phyloP scores from a whole-genome alignment of 1,140 invertebrate species.

The Heterodera carotae region DNA sequence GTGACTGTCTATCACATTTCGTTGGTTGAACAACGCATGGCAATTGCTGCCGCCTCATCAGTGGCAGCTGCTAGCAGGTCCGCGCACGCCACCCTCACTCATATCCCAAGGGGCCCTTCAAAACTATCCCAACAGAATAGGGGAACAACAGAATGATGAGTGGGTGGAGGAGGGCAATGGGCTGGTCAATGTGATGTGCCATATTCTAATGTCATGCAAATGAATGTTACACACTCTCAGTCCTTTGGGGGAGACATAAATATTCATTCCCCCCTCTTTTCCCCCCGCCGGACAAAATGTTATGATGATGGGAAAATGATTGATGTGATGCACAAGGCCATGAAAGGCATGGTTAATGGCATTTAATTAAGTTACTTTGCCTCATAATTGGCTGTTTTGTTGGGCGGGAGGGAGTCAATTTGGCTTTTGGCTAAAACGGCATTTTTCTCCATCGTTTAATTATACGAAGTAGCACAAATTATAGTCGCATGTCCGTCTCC shows the following conservation, averaged over 20 bases:
- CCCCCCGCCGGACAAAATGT: background rate
- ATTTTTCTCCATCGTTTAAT: background rate
- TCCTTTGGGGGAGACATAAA: background rate
- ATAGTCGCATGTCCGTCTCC: constrained; percentile 7
- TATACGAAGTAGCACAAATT: background rate
- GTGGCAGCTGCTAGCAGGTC: background rate
- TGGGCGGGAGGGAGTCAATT: too few species aligned
- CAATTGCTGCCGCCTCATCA: background rate
- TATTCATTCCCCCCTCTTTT: background rate
- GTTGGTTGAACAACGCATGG: constrained; percentile 13
- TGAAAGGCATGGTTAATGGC: too few species aligned
- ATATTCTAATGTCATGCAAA: background rate
- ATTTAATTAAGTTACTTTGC: too few species aligned
- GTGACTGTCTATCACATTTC: constrained; percentile 32
- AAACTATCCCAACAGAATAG: too few species aligned
- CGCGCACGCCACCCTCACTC: too few species aligned
- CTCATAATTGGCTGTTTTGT: too few species aligned
- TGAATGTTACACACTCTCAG: background rate
- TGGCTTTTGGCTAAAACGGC: too few species aligned
- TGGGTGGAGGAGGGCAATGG: background rate
- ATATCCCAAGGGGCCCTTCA: too few species aligned
- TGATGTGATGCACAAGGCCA: too few species aligned
- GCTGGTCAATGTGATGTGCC: background rate
- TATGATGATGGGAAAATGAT: background rate
- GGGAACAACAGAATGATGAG: constrained; percentile 1